Evolutionary conservation across 2,888 invertebrate species (phyloP), one percentile per base, ranked within the genome.

Genomic region (Nezara viridula): DNA sequence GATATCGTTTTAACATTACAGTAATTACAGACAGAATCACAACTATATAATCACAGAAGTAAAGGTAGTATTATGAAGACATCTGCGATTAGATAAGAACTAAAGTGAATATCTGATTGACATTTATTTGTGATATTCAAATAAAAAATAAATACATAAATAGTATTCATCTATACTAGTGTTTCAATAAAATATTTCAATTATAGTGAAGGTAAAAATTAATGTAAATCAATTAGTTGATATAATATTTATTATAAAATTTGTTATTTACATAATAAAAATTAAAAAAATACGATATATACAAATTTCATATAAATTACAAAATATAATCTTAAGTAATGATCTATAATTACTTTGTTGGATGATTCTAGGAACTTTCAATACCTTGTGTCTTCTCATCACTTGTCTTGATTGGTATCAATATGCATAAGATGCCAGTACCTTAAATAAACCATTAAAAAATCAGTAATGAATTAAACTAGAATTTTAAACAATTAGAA

Each of bases 341-440:
- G 14, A 60, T 60, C 55, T 60, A 4, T 60, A n/a, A 50, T 55
- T n/a, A 55, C n/a, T n/a, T 60, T 27, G 7, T 60, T 4, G 55
- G 9, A 3, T 52, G 52, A 52, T 52, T 27, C 32, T 66, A 66
- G 27, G 66, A 37, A 73, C 19, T 37, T 60, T 73, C 66, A 73
- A 73, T 14, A 14, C 16, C 32, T 60, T 60, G 60, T 21, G 37
- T 73, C 66, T 32, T 73, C 66, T 73, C 27, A n/a, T 19, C 32
- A 73, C 37, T 73, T 73, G 44, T 81, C 44, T 81, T 44, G 24
- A 6, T 44, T n/a, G 81, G 81, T 81, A 81, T 40, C n/a, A 81
- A 44, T 24, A 81, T 81, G 44, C 81, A 81, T 47, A 81, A 44
- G 44, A 81, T 47, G 44, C 81, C 81, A n/a, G 81, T 81, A 14